Evolutionary conservation across 37 sponge, comb jelly and placozoan species (phyloP).

Genomic region (Dysidea cf. avara): DNA sequence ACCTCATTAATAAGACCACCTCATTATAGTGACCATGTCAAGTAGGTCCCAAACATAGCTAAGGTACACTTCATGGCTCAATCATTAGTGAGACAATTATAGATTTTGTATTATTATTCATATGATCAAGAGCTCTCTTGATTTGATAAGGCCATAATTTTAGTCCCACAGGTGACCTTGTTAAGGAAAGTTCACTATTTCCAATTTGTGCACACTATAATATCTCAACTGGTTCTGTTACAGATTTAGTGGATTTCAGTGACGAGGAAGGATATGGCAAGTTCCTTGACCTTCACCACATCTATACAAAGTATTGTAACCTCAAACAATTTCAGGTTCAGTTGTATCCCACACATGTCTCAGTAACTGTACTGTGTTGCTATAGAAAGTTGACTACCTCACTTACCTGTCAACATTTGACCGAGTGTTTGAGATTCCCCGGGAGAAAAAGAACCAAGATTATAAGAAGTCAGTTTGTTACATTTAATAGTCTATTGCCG

Average conservation of each 20-base stretch:
- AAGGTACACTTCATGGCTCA: too few relatives aligned
- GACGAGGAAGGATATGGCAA: conserved; percentile 98
- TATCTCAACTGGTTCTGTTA: neutral
- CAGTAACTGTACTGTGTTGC: neutral
- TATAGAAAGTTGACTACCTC: conserved; percentile 83
- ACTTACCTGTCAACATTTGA: conserved; percentile 87
- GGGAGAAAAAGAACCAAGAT: conserved; percentile 81
- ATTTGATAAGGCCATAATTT: too few relatives aligned
- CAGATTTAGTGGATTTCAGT: conserved; percentile 86
- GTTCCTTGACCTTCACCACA: conserved; percentile 87
- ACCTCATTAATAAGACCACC: too few relatives aligned
- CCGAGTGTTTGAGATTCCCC: conserved; percentile 86
- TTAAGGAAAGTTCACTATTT: too few relatives aligned
- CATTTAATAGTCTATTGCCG: too few relatives aligned
- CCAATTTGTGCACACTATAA: neutral
- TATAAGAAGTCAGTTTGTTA: conserved; percentile 60
- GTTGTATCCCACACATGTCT: too few relatives aligned
- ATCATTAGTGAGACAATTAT: too few relatives aligned
- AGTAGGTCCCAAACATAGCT: too few relatives aligned
- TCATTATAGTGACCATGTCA: too few relatives aligned
- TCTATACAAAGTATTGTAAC: conserved; percentile 74
- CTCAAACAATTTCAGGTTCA: conserved; percentile 78
- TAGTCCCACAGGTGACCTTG: too few relatives aligned
- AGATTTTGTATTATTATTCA: too few relatives aligned
- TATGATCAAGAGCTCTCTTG: too few relatives aligned